Evolutionary conservation across 2,797 vertebrate genomes (phyloP).

Genomic region (Coregonus sp.): DNA sequence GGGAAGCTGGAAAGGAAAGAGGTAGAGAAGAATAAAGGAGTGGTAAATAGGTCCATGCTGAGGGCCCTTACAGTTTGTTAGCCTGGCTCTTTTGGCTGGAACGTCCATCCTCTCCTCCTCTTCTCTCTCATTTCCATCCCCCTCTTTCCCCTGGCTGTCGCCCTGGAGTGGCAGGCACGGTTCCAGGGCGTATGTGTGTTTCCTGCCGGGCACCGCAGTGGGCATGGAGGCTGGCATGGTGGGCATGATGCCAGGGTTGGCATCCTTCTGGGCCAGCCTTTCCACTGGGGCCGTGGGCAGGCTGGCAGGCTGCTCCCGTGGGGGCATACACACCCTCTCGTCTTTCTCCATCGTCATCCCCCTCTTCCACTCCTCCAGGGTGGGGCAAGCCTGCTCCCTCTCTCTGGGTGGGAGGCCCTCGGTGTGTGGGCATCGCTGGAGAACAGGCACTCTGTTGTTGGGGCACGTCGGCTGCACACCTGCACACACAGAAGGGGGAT

Average conservation of each 20-base stretch:
- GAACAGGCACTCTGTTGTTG: conserved; percentile 41
- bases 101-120: conserved; percentile 53
- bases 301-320: too few species aligned
- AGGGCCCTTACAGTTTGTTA: conserved; percentile 50
- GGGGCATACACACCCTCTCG: neutral
- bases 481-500: conserved; percentile 17
- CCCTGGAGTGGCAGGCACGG: conserved; percentile 74
- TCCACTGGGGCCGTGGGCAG: conserved; percentile 37
- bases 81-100: conserved; percentile 77
- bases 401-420: conserved; percentile 20
- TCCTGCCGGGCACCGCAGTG: conserved; percentile 62
- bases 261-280: conserved; percentile 55
- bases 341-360: conserved; percentile 11
- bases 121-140: conserved; percentile 64
- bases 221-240: conserved; percentile 48
- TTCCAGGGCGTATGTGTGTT: conserved; percentile 80
- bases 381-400: conserved; percentile 12
- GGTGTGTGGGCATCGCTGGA: conserved; percentile 27
- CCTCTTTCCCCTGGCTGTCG: conserved; percentile 66
- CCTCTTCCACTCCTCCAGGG: conserved; percentile 17
- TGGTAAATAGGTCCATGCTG: neutral
- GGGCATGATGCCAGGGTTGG: conserved; percentile 49
- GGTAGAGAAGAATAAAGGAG: conserved; percentile 19
- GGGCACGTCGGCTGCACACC: conserved; percentile 37
- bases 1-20: conserved; percentile 37